Evolutionary conservation across 1,140 invertebrate species (phyloP), one percentile per base, ranked within the genome.

Genomic region (Zeugodacus cucurbitae): DNA sequence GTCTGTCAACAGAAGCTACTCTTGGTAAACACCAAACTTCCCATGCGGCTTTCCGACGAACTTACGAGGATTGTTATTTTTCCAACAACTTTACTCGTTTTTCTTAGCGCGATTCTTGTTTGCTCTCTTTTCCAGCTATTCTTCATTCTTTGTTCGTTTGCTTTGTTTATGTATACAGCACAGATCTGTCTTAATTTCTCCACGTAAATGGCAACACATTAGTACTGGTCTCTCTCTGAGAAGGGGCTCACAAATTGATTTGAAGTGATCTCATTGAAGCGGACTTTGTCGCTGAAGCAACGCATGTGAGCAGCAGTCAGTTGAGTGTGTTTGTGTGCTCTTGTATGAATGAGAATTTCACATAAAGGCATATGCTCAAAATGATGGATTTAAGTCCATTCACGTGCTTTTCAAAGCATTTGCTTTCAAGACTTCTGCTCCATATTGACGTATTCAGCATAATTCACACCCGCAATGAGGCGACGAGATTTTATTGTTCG

Each of bases 341-440:
- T n/a, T 37, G 67, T 8, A 6, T 37, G 67, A 67, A 67, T 67
- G 64, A 10, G 32, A 41, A 41, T 34, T 74, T 74, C 37, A 26
- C 14, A 26, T 82, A 41, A 29, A 1, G 1, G 67, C 67, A 54
- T 41, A 29, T 41, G 22, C 37, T 22, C 67, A 4, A 41, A 74
- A 82, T 37, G 41, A 82, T 29, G 37, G 29, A 82, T 82, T 74
- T 82, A 82, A 82, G 74, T 0, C 41, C 37, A 48, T 48, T 82
- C 37, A 82, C 48, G n/a, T 48, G 74, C 74, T 82, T 82, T 82
- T 82, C 74, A 14, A 48, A 82, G 74, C 37, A 82, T 82, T 44
- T 82, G 37, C 67, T 74, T 74, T 74, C 67, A 37, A 74, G 34
- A 41, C 67, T 74, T 17, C 67, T 74, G 67, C 74, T 8, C 20